A percentile compares a stretch with the other conserved stretches of the same genome.
Conservation (phyloP, 2,888 invertebrate species). For the Petrolisthes cinctipes region DNA sequence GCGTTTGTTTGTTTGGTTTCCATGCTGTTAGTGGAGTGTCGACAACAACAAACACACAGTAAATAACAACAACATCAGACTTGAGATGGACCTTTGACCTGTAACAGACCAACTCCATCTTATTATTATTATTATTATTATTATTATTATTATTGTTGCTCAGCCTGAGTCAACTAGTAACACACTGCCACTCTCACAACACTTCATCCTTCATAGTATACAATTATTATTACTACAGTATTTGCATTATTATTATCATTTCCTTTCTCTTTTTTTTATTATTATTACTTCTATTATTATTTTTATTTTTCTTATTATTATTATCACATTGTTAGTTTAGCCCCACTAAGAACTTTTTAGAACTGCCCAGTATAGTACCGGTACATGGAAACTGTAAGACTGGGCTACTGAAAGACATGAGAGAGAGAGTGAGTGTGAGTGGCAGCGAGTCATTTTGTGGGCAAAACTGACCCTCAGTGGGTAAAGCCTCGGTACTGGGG, state of each 20-base stretch:
- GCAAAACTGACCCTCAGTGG: slow-evolving; percentile 64
- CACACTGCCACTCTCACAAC: not conserved
- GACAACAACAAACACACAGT: too few relatives aligned
- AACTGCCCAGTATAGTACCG: too few relatives aligned
- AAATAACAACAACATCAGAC: not conserved
- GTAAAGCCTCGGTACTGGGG: slow-evolving; percentile 52
- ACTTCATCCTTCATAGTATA: too few relatives aligned
- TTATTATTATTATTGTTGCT: slow-evolving; percentile 25
- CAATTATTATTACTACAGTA: slow-evolving; percentile 22
- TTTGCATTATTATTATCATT: slow-evolving; percentile 14
- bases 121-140: not conserved
- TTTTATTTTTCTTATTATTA: too few relatives aligned
- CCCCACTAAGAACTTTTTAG: too few relatives aligned
- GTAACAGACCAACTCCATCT: slow-evolving; percentile 24
- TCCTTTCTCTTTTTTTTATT: not conserved
- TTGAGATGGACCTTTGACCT: slow-evolving; percentile 40
- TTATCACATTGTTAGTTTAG: not conserved
- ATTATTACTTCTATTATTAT: not conserved
- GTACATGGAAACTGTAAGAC: too few relatives aligned
- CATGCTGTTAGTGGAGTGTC: too few relatives aligned
- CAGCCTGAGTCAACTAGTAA: slow-evolving; percentile 33
- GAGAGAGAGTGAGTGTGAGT: too few relatives aligned
- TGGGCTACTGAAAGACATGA: too few relatives aligned
- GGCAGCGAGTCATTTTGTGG: not conserved
- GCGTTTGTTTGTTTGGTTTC: too few relatives aligned